Conservation (phyloP, 2,888 invertebrate genomes). For the Blera fallax region DNA sequence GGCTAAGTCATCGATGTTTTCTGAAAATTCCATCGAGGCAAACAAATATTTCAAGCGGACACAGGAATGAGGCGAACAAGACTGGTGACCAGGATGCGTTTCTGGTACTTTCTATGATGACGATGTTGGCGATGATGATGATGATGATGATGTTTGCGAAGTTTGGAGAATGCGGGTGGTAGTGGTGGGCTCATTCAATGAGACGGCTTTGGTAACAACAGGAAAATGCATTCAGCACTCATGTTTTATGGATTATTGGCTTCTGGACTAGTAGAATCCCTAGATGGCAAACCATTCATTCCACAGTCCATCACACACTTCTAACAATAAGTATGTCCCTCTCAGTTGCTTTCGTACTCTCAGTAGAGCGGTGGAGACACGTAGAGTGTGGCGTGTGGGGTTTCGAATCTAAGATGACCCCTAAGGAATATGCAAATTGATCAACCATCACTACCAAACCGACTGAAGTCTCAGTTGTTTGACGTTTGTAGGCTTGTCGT, state of each 20-base stretch:
- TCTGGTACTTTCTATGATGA: conserved; percentile 37
- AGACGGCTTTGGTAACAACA: conserved; percentile 54
- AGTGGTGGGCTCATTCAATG: conserved; percentile 16
- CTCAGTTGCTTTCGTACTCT: not conserved
- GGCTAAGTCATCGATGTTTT: conserved; percentile 67
- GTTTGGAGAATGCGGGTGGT: conserved; percentile 11
- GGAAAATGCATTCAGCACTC: conserved; percentile 63
- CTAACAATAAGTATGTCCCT: conserved; percentile 32
- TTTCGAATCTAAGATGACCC: conserved; percentile 34
- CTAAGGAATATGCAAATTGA: conserved; percentile 57
- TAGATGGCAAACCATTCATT: conserved; percentile 39
- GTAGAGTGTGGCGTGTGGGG: conserved; percentile 3
- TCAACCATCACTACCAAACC: not conserved
- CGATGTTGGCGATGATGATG: not conserved
- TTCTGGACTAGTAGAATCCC: conserved; percentile 33
- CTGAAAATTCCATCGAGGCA: conserved; percentile 61
- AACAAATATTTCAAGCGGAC: conserved; percentile 52
- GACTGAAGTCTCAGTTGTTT: conserved; percentile 4
- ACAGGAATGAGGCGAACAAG: conserved; percentile 16
- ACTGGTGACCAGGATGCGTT: conserved; percentile 38
- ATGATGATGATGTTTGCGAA: not conserved
- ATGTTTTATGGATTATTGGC: conserved; percentile 71
- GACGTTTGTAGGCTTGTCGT: not conserved
- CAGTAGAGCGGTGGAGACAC: not conserved
- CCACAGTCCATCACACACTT: conserved; percentile 51